Base-by-base conservation (phyloP, 2,113 vertebrate genomes). In the Theristicus caerulescens region DNA sequence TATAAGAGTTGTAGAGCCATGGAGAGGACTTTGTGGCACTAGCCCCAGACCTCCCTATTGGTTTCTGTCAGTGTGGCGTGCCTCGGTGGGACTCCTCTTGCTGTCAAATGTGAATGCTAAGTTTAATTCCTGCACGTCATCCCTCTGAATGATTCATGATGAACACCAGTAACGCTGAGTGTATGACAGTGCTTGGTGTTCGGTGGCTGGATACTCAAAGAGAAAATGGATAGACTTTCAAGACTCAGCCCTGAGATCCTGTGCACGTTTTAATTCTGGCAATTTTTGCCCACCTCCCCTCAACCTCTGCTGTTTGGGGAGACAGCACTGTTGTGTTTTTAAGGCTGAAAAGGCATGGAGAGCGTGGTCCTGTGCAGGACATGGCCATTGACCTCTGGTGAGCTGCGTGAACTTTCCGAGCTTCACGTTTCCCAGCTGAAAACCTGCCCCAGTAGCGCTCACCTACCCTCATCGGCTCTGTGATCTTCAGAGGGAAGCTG, bases 351-450 rank as follows among this genome's bases (percentile, higher is more conserved):
- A 38, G 40, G 34, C 25, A 69, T 18, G 44, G 31, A 16, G 46
- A 71, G 22, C 0, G 0, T 73, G n/a, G 40, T 40, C 31, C 31
- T n/a, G 10, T 55, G 55, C 32, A 32, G 57, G 58, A 40, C 1
- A 1, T 6, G 2, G 52, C n/a, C 51, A 9, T 3, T 73, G 49
- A 46, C 87, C 67, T 34, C 49, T 0, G 3, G 32, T 0, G 0
- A 90, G 76, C 69, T 47, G 25, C 66, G 4, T 21, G n/a, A 82
- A 18, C 65, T 76, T 72, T 21, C 55, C n/a, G 22, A 64, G 44
- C 65, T 65, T 76, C 46, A 7, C 14, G 1, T 70, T 82, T 93
- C 92, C 46, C 64, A 38, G 49, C 42, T 55, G 54, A 55, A 91
- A 87, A 74, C 65, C 34, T 76, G 57, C 22, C 34, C 27, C 57